Conservation (phyloP, 2,113 vertebrate species). For the Litocranius walleri region DNA sequence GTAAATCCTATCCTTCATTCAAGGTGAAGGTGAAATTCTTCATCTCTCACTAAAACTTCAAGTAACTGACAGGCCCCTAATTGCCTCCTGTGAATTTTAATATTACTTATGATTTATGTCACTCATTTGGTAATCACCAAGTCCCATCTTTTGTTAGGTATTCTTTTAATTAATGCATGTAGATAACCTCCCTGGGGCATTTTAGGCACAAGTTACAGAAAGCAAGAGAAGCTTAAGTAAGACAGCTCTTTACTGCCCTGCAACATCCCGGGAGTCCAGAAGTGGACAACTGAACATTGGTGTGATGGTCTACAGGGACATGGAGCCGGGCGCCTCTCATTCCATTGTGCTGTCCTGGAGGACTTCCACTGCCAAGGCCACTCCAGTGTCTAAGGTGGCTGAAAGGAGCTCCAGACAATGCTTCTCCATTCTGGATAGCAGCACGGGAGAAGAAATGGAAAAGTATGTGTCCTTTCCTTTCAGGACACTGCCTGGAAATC, state of each 20-base stretch:
- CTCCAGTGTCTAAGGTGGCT: background rate
- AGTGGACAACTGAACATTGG: fast-evolving
- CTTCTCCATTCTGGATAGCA: background rate
- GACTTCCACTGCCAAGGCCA: background rate
- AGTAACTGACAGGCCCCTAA: background rate
- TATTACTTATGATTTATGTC: background rate
- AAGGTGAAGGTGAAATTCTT: background rate
- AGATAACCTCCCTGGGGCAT: background rate
- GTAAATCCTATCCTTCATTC: background rate
- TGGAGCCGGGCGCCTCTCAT: background rate
- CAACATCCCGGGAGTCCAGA: background rate
- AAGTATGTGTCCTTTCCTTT: background rate
- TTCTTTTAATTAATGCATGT: background rate
- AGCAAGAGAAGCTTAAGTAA: background rate
- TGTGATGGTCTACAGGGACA: fast-evolving
- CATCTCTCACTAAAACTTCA: background rate
- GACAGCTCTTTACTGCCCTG: background rate
- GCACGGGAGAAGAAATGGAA: background rate
- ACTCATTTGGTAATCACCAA: background rate
- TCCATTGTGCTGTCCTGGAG: background rate
- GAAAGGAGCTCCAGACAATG: background rate
- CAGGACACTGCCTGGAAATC: background rate
- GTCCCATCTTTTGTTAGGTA: background rate
- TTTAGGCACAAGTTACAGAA: background rate
- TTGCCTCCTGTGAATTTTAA: background rate